These are phyloP conservation scores for Propithecus perrieri DNA, from an alignment of 2,797 vertebrate species.

Conservation along the genomic window DNA sequence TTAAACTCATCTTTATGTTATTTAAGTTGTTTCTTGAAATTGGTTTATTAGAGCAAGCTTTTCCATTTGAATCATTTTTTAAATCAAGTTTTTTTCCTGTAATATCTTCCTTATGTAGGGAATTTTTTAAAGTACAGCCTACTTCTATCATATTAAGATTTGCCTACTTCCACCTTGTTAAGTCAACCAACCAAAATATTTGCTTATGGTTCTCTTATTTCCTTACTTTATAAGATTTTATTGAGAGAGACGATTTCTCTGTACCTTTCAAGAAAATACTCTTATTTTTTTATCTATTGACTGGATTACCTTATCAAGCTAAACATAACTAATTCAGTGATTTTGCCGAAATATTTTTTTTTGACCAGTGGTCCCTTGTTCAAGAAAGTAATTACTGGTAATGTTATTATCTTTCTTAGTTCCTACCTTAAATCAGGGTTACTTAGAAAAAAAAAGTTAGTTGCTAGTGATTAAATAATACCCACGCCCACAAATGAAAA, in stretches of 20 bases:
- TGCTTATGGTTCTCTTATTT: not conserved
- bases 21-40: conserved; percentile 52
- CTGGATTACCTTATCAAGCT: not conserved
- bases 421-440: conserved; percentile 28
- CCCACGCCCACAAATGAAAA: not conserved
- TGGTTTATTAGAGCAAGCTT: not conserved
- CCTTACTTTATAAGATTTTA: conserved; percentile 29
- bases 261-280: not conserved
- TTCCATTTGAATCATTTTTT: conserved; percentile 34
- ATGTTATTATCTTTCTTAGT: not conserved
- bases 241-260: conserved; percentile 41
- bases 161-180: not conserved
- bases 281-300: not conserved
- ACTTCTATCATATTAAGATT: not conserved
- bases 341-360: not conserved
- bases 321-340: conserved; percentile 31
- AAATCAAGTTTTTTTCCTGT: not conserved
- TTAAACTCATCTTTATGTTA: conserved; percentile 40
- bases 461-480: not conserved
- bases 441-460: not conserved
- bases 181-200: not conserved
- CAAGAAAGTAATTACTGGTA: not conserved
- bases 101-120: not conserved
- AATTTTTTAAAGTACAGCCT: not conserved
- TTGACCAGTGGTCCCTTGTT: not conserved